These are phyloP conservation scores for Nothoprocta pentlandii DNA, from an alignment of 2,113 vertebrate species.

Conservation along the genomic window DNA sequence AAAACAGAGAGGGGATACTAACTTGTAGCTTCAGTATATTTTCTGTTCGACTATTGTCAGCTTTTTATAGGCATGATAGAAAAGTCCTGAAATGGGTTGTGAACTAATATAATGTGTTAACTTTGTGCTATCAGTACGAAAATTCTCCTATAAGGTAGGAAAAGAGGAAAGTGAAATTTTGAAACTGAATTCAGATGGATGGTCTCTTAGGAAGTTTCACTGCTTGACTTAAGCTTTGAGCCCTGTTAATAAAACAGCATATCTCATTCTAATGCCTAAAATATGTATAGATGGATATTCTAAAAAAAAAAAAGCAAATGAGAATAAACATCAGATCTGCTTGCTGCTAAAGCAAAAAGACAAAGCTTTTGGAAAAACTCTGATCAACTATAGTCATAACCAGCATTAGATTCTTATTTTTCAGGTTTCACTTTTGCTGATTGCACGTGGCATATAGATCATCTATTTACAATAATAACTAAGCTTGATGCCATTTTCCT, in stretches of 20 bases:
- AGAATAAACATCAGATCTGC: background rate
- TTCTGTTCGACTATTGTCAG: background rate
- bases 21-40: background rate
- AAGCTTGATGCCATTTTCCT: background rate
- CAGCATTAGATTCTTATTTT: background rate
- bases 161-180: background rate
- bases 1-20: background rate
- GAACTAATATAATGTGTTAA: background rate
- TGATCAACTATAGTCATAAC: background rate
- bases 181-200: background rate
- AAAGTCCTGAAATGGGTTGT: background rate
- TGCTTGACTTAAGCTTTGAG: background rate
- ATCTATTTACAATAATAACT: background rate
- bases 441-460: background rate
- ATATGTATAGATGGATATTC: background rate
- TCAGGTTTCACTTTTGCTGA: background rate
- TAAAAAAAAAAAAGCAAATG: background rate
- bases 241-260: background rate
- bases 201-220: background rate
- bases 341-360: background rate
- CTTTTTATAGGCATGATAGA: background rate
- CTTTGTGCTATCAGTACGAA: background rate
- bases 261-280: background rate
- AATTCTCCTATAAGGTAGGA: background rate
- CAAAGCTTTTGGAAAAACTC: background rate